phyloP scores from a whole-genome alignment of 2,888 invertebrate genomes.

The Tigriopus californicus region DNA sequence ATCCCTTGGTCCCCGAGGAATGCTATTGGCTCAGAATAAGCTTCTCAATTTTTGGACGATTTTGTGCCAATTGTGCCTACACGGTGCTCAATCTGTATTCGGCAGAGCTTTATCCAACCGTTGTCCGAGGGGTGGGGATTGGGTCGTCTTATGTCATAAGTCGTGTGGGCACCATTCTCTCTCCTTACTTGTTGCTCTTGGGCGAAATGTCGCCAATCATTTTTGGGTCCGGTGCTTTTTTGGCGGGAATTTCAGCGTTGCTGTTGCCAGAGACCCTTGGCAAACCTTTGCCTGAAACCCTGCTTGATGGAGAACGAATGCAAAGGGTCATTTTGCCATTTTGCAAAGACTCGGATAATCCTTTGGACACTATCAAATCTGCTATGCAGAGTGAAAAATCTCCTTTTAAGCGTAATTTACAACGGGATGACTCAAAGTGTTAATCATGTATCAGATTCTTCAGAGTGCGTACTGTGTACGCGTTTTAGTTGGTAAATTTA shows the following conservation, averaged over 20 bases:
- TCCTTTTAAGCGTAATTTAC: no score
- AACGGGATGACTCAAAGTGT: no score
- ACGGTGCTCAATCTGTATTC: constrained; percentile 15
- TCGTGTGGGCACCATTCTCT: constrained; percentile 11
- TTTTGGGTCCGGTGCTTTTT: constrained; percentile 9
- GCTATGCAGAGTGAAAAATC: no score
- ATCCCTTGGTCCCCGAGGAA: constrained; percentile 1
- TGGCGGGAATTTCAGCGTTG: neutral
- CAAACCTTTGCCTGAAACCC: constrained; percentile 4
- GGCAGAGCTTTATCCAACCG: constrained; percentile 14
- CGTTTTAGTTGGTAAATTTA: no score
- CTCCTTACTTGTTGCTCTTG: constrained; percentile 7
- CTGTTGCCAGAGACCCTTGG: constrained; percentile 10
- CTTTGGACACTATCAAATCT: no score
- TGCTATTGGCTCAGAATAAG: neutral
- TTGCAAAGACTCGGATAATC: no score
- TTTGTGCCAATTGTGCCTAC: constrained; percentile 12
- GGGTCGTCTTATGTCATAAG: constrained; percentile 4
- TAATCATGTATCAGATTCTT: no score
- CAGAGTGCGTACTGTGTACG: no score
- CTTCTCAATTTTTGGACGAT: constrained; percentile 11
- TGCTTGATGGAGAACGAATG: constrained; percentile 5
- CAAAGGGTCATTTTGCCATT: neutral
- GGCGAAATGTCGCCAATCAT: constrained; percentile 3
- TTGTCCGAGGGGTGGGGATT: constrained; percentile 12